phyloP scores from a whole-genome alignment of 2,888 invertebrate species.

The Lordiphosa andalusiaca region DNA sequence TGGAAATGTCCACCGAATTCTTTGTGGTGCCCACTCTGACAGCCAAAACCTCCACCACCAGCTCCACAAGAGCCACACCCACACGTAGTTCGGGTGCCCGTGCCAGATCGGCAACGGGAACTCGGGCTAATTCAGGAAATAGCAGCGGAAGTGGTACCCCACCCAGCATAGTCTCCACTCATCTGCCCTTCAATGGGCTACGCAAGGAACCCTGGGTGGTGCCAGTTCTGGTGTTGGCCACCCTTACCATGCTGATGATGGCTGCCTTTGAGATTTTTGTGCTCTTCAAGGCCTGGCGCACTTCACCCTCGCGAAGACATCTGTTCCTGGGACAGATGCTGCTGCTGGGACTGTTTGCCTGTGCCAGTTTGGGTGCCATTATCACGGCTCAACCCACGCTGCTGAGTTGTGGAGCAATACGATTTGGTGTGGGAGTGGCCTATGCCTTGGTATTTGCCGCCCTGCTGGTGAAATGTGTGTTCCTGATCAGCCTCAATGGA shows the following conservation, averaged over 20 bases:
- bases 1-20: constrained; percentile 91
- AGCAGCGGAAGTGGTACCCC: constrained; percentile 44
- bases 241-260: constrained; percentile 91
- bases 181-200: constrained; percentile 80
- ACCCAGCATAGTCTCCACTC: constrained; percentile 76
- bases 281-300: constrained; percentile 90
- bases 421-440: constrained; percentile 90
- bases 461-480: constrained; percentile 95
- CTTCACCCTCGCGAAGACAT: constrained; percentile 91
- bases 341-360: constrained; percentile 89
- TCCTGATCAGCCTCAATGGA: constrained; percentile 93
- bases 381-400: constrained; percentile 89
- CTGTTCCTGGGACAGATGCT: constrained; percentile 93
- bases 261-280: constrained; percentile 94
- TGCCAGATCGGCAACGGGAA: constrained; percentile 56
- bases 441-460: constrained; percentile 94
- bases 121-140: constrained; percentile 47
- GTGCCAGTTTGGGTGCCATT: constrained; percentile 89
- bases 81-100: constrained; percentile 60
- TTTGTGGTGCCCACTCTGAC: constrained; percentile 86
- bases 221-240: constrained; percentile 91
- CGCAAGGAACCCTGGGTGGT: constrained; percentile 94
- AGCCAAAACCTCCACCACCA: constrained; percentile 28
- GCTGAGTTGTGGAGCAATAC: constrained; percentile 89
- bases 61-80: constrained; percentile 57